Base-by-base conservation (phyloP, 2,888 invertebrate genomes). In the Camponotus fellah region DNA sequence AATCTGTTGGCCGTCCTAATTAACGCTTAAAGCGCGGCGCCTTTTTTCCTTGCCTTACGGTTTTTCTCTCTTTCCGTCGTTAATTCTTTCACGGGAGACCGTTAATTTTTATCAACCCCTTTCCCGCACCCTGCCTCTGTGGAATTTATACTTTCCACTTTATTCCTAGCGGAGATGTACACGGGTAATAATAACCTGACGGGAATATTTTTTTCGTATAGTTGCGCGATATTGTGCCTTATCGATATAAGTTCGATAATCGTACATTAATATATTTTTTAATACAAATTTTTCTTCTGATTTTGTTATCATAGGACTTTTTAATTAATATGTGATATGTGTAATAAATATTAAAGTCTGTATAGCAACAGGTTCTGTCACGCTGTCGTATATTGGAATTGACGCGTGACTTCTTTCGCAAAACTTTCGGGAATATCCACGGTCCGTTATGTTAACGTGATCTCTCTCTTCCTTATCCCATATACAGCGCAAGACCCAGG, bases 1-100 rank as follows among this genome's bases (percentile, higher is more conserved):
- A 89, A 87, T 89, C 84, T 65, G 83, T 81, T 74, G 75, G 68
- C 76, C 72, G 72, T 82, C 62, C 74, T 79, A 89, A 90, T 86
- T 89, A 89, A 85, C 84, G 84, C 82, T 89, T 82, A 87, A 77
- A 82, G 75, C 74, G 85, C 43, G 58, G 46, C 65, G 40, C 74
- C 64, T 56, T 69, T 71, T 76, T 83, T 46, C 79, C 66, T 46
- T 37, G 79, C 84, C 75, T 84, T 84, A 60, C 83, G 75, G 49
- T 84, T 71, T 80, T 68, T 43, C 71, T 76, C 53, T 74, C 84
- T 80, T 80, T 83, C 79, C 79, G 60, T 79, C 79, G 79, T 79
- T 79, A 79, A 79, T 79, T 72, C 74, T 79, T 64, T 56, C 81
- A 76, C 75, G 40, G 77, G 79, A 76, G 77, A 74, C 77, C 81